These are phyloP conservation scores for Microplitis manilae DNA, from an alignment of 2,888 invertebrate species.

Conservation along the genomic window DNA sequence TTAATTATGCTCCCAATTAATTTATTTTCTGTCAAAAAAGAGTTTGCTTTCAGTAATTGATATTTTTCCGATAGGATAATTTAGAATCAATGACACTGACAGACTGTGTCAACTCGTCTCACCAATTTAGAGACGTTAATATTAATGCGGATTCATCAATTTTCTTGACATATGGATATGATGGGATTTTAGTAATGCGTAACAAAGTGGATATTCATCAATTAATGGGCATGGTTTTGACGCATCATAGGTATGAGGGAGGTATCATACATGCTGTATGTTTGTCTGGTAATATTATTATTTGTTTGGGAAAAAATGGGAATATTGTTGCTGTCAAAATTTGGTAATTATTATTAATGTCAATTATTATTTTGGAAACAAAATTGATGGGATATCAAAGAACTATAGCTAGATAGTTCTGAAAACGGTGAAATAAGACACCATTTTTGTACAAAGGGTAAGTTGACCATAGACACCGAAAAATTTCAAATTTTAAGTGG, in stretches of 20 bases:
- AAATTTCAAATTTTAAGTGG: too few species aligned
- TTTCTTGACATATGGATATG: slow-evolving; percentile 69
- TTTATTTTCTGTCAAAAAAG: background rate
- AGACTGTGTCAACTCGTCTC: slow-evolving; percentile 60
- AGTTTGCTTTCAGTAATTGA: background rate
- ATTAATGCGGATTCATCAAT: slow-evolving; percentile 57
- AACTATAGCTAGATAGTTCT: too few species aligned
- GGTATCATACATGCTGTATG: slow-evolving; percentile 74
- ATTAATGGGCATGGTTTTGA: slow-evolving; percentile 59
- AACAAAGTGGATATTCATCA: slow-evolving; percentile 56
- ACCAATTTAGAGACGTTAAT: slow-evolving; percentile 69
- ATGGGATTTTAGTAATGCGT: slow-evolving; percentile 71
- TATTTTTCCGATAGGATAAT: slow-evolving; percentile 50
- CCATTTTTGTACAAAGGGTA: too few species aligned
- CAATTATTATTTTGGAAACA: too few species aligned
- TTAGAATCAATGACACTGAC: slow-evolving; percentile 47
- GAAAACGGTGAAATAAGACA: too few species aligned
- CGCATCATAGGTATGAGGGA: slow-evolving; percentile 70
- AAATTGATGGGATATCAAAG: too few species aligned
- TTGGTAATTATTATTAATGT: slow-evolving; percentile 35
- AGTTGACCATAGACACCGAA: too few species aligned
- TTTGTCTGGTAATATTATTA: slow-evolving; percentile 59
- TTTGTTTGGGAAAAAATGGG: slow-evolving; percentile 72
- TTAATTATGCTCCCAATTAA: background rate
- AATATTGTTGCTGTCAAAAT: slow-evolving; percentile 59